Percentiles rank a stretch among this genome's conserved stretches.
phyloP scores from a whole-genome alignment of 2,113 vertebrate genomes.

The Corvus cornix region DNA sequence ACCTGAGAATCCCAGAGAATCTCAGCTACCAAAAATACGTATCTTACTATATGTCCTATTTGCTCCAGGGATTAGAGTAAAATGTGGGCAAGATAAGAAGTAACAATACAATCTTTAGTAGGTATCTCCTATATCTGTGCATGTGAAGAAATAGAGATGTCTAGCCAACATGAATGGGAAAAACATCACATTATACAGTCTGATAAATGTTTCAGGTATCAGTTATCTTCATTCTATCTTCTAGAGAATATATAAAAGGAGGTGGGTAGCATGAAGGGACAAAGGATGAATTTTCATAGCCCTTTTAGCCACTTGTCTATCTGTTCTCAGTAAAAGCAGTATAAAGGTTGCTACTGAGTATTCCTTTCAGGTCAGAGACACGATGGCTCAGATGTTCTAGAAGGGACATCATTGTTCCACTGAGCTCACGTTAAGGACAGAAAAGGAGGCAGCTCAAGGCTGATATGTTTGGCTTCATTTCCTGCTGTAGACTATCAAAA shows the following conservation, averaged over 20 bases:
- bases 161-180: neutral
- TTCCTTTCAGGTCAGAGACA: neutral
- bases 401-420: neutral
- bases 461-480: neutral
- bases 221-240: neutral
- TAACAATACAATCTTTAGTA: neutral
- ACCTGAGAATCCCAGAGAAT: neutral
- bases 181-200: neutral
- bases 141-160: neutral
- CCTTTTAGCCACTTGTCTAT: neutral
- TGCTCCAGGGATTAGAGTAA: neutral
- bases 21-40: neutral
- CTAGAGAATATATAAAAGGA: neutral
- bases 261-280: neutral
- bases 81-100: neutral
- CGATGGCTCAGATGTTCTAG: neutral
- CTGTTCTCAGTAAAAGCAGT: neutral
- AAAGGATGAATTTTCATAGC: neutral
- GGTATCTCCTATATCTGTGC: neutral
- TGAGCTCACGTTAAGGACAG: neutral
- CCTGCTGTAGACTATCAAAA: neutral
- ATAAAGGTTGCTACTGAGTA: neutral
- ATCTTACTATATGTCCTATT: neutral
- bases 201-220: neutral
- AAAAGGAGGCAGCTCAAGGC: neutral